These are phyloP conservation scores for Saturnia japonica DNA, from an alignment of 2,888 invertebrate genomes.

Conservation along the genomic window DNA sequence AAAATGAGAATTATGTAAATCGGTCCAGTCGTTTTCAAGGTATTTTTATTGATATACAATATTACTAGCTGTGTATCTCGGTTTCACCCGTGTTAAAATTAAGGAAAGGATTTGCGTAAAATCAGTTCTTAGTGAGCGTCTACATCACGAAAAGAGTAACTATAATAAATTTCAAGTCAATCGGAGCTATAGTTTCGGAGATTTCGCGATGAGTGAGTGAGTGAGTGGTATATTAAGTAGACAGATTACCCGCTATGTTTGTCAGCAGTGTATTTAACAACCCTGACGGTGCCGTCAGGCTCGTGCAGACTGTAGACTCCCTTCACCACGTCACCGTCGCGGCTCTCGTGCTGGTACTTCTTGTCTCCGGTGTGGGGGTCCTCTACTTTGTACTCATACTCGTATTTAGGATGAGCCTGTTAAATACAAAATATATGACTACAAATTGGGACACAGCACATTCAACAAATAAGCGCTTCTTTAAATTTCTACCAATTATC, in stretches of 20 bases:
- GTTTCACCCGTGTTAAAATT: no score
- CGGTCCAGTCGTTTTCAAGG: no score
- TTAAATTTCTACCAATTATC: background rate
- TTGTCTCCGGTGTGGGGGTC: conserved; percentile 79
- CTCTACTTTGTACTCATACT: conserved; percentile 53
- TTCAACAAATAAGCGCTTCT: background rate
- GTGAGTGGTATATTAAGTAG: no score
- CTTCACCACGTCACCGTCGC: conserved; percentile 67
- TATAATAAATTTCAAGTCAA: no score
- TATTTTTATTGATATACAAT: no score
- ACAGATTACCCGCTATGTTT: conserved; percentile 64
- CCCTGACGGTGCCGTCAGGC: conserved; percentile 72
- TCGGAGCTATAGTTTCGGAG: no score
- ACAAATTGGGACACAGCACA: background rate
- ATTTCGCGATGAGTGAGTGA: no score
- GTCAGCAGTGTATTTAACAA: conserved; percentile 77
- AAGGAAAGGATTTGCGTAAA: no score
- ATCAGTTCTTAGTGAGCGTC: no score
- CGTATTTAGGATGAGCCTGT: conserved; percentile 58
- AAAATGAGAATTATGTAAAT: no score
- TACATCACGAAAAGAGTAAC: no score
- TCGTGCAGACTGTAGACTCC: conserved; percentile 62
- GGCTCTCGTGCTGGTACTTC: conserved; percentile 66
- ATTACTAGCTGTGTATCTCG: no score
- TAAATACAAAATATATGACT: background rate